Conservation (phyloP, 2,113 vertebrate species). For the Macrotus californicus region DNA sequence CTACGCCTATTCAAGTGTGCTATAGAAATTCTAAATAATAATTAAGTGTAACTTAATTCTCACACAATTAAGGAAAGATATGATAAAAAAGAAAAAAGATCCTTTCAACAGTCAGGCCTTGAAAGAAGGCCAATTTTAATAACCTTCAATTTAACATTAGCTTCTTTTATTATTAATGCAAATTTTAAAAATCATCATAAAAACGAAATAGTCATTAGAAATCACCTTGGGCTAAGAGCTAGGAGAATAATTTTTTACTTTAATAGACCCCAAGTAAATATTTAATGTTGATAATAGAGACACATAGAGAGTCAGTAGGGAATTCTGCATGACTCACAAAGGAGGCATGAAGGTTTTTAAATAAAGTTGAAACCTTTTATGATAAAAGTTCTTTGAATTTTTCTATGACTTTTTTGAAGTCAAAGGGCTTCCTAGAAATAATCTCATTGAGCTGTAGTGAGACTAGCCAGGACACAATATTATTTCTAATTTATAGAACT, state of each 20-base stretch:
- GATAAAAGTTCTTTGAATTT: conserved; percentile 61
- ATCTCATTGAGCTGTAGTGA: conserved; percentile 56
- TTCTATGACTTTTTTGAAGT: conserved; percentile 46
- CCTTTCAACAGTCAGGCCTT: conserved; percentile 53
- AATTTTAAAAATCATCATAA: conserved; percentile 64
- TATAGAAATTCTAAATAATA: conserved; percentile 52
- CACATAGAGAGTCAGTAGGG: conserved; percentile 26
- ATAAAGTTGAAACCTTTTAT: conserved; percentile 52
- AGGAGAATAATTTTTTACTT: conserved; percentile 63
- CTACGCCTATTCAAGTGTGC: conserved; percentile 22
- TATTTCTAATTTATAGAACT: conserved; percentile 63
- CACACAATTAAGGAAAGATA: conserved; percentile 49
- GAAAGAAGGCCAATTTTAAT: conserved; percentile 64
- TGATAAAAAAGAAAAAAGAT: not conserved
- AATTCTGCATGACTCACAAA: conserved; percentile 47
- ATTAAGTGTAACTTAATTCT: conserved; percentile 58
- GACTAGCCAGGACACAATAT: conserved; percentile 54
- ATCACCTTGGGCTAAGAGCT: conserved; percentile 63
- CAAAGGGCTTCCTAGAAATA: conserved; percentile 53
- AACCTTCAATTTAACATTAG: conserved; percentile 66
- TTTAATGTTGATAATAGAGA: conserved; percentile 64
- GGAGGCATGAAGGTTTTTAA: conserved; percentile 6
- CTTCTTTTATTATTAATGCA: conserved; percentile 63
- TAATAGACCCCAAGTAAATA: conserved; percentile 64
- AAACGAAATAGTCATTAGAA: conserved; percentile 66